Percentiles rank a stretch among this genome's conserved stretches.
phyloP scores from a whole-genome alignment of 2,113 vertebrate species.

The Crotophaga sulcirostris region DNA sequence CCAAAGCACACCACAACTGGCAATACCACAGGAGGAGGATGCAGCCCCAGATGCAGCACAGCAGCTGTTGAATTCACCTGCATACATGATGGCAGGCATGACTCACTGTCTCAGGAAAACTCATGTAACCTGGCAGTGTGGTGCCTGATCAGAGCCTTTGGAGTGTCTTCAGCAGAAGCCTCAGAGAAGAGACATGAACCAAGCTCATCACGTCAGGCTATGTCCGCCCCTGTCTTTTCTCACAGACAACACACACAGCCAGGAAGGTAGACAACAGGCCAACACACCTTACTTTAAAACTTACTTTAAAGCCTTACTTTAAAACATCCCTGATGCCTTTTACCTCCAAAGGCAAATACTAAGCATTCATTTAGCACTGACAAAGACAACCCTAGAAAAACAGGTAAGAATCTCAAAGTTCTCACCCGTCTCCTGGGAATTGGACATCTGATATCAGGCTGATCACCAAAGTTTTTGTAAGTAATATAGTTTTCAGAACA shows the following conservation, averaged over 20 bases:
- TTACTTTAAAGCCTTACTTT: not conserved
- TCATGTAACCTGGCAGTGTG: not conserved
- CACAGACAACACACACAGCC: not conserved
- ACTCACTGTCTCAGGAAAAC: not conserved
- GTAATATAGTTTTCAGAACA: slow-evolving; percentile 99
- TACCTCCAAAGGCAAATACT: not conserved
- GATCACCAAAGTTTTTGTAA: slow-evolving; percentile 98
- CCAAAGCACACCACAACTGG: not conserved
- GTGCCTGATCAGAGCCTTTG: slow-evolving; percentile 70
- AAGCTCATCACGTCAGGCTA: slow-evolving; percentile 69
- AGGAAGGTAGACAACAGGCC: accelerated
- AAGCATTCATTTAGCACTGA: not conserved
- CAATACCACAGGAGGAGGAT: not conserved
- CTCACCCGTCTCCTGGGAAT: slow-evolving; percentile 96
- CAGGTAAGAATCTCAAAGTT: not conserved
- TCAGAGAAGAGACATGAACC: slow-evolving; percentile 83
- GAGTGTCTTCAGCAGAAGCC: slow-evolving; percentile 62
- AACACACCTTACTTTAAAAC: not conserved
- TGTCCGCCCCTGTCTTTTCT: not conserved
- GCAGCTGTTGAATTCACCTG: not conserved
- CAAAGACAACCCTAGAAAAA: not conserved
- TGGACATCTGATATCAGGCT: slow-evolving; percentile 97
- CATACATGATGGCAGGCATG: accelerated
- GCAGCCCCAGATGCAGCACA: not conserved
- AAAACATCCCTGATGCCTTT: not conserved